Base-by-base conservation (phyloP, 2,888 invertebrate genomes). In the Marronus borbonicus region DNA sequence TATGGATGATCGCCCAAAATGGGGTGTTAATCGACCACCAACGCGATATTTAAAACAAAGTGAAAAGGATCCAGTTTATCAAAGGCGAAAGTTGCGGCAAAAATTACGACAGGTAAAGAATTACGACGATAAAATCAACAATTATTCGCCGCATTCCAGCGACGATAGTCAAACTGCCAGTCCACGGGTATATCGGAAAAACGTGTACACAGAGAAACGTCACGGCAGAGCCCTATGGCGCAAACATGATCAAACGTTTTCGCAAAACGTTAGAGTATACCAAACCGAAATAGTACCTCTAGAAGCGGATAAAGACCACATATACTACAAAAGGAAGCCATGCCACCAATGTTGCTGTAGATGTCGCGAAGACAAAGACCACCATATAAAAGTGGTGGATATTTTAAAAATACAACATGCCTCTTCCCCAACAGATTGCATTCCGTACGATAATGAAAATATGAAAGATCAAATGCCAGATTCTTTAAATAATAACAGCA, bases 11-110 rank as follows among this genome's bases (percentile, higher is more conserved):
- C 90, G 95, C 78, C 93, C 94, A 12, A 92, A 95, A 88, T 93
- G 95, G 95, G 92, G 94, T 60, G 94, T 93, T 1, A 94, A 94
- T 83, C 90, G 93, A 81, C 96, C 96, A 4, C 93, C 93, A 31
- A 94, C 94, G 10, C 93, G 95, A 84, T 97, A 96, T 85, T 91
- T 96, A 79, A 96, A 96, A 85, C 96, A 97, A 88, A 96, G 96
- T 85, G 97, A 97, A 87, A 95, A 96, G 84, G 97, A 97, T 89
- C 95, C 95, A 0, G 93, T 95, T 86, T 96, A 95, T 84, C 93
- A 93, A 86, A 92, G 93, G 85, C 89, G 93, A 80, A 94, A 94
- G 87, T 88, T 93, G 76, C 89, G 93, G 20, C 91, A 93, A 84
- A 92, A 93, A 86, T 90, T 92, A 81, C 91, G 93, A 79, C 89